Evolutionary conservation across 2,113 vertebrate species (phyloP), one percentile per base, ranked within the genome.

Genomic region (Prinia subflava): DNA sequence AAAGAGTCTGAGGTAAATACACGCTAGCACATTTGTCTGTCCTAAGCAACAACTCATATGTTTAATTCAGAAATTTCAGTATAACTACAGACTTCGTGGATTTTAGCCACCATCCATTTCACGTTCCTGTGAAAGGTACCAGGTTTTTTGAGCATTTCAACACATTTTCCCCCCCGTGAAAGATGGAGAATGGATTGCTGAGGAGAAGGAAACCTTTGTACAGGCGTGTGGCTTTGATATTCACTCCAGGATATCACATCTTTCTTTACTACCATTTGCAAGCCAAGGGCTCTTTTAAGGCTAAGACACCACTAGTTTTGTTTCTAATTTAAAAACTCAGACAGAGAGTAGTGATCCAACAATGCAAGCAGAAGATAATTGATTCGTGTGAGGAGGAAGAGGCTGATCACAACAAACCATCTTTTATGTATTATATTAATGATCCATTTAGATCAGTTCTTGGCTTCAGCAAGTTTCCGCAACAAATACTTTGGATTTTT

Each of bases 401-500:
- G 28, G 22, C 25, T 42, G 22, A 39, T 57, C 35, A 69, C 87
- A 89, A 83, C 46, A 95, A 92, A 89, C 88, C 30, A 64, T 85
- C n/a, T 96, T 96, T 90, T 90, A 62, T 41, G 15, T 77, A 57
- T 71, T 93, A 87, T 56, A 87, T 84, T 89, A 95, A 87, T 24
- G 20, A 93, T 68, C 62, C 19, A 9, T 84, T 94, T 92, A 67
- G 73, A 78, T 87, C 76, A 39, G 35, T 87, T 92, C 85, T 92
- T 91, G 78, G 74, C 65, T 78, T 92, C 79, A 75, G 49, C 49
- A 86, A 79, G 24, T 73, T 92, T 80, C 6, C 39, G 68, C 90
- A 92, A 90, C 39, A 89, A 92, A 96, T 63, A 94, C 79, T 95
- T 97, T 65, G 85, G 62, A 64, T 59, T 71, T 76, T 86, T 93